Evolutionary conservation across 2,888 invertebrate species (phyloP), one percentile per base, ranked within the genome.

Genomic region (Ommatoiulus sabulosus): DNA sequence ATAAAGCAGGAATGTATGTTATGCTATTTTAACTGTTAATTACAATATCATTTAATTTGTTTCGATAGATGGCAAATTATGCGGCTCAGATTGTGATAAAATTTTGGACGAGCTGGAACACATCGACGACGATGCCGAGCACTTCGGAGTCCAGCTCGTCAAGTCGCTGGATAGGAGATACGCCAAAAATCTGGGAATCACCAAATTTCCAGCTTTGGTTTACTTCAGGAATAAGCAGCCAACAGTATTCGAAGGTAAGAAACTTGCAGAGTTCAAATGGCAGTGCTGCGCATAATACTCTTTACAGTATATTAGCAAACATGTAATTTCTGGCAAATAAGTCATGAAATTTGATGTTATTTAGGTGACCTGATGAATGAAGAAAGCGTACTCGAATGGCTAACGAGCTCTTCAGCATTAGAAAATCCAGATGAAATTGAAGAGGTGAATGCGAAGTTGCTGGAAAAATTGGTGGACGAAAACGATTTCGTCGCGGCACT

Each of bases 201-300:
- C 96, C 93, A 97, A 95, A 93, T 98, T 98, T 93, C 98, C 98
- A 92, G 97, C 98, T 91, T 96, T 98, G 94, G 97, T 98, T 92
- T 98, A 98, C 93, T 98, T 98, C 94, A 96, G 98, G 94, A 97
- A 98, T 93, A 97, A 97, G 93, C 97, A 97, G 94, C 98, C 98
- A 92, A 97, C 98, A 93, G 96, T 98, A 92, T 98, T 98, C 94
- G 98, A 98, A 94, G 98, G 97, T 96, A 92, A 93, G 20, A 48
- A 48, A 90, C 80, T 85, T 87, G 86, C 17, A n/a, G 88, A 15
- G 35, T 35, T 35, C 20, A 44, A 20, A 15, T 35, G 44, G 48
- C 87, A 2, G 44, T 43, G 10, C 86, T 8, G 84, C 10, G 35
- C 35, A 35, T 35, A 35, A 35, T 84, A 84, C 17, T 5, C 35